These are phyloP conservation scores for Drosophila longiperda DNA, from an alignment of 2,888 invertebrate species.

Conservation along the genomic window DNA sequence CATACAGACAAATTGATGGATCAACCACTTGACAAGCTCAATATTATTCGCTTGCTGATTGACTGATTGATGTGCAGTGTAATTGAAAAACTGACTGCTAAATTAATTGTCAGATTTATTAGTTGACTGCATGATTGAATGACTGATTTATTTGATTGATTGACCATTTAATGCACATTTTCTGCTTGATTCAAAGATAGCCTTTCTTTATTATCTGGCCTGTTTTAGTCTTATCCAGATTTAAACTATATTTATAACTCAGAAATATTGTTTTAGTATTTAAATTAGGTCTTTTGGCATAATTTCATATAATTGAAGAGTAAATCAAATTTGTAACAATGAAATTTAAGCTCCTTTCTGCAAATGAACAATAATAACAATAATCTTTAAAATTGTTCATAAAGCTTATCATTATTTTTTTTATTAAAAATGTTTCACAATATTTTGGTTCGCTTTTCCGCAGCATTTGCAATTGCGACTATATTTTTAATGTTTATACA, in stretches of 20 bases:
- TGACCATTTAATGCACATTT: background rate
- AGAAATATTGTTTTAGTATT: too few relatives aligned
- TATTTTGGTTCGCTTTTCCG: conserved; percentile 25
- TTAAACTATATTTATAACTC: too few relatives aligned
- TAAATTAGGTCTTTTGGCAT: too few relatives aligned
- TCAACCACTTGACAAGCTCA: background rate
- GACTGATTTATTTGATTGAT: background rate
- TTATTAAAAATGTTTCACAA: background rate
- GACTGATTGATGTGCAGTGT: background rate
- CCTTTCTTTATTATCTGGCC: background rate
- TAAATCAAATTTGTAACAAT: background rate
- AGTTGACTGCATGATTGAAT: background rate
- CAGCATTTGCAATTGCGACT: conserved; percentile 34
- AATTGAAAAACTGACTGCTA: background rate
- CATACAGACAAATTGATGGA: background rate
- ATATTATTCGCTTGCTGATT: background rate
- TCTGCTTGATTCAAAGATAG: background rate
- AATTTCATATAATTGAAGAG: too few relatives aligned
- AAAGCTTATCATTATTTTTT: background rate
- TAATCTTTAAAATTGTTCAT: too few relatives aligned
- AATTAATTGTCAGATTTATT: background rate
- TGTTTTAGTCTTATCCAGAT: too few relatives aligned
- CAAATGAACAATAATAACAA: too few relatives aligned
- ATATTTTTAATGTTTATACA: conserved; percentile 28
- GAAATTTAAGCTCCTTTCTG: too few relatives aligned